A percentile compares a stretch with the other conserved stretches of the same genome.
Conservation (phyloP, 2,113 vertebrate genomes). For the Ancistrus triradiatus region DNA sequence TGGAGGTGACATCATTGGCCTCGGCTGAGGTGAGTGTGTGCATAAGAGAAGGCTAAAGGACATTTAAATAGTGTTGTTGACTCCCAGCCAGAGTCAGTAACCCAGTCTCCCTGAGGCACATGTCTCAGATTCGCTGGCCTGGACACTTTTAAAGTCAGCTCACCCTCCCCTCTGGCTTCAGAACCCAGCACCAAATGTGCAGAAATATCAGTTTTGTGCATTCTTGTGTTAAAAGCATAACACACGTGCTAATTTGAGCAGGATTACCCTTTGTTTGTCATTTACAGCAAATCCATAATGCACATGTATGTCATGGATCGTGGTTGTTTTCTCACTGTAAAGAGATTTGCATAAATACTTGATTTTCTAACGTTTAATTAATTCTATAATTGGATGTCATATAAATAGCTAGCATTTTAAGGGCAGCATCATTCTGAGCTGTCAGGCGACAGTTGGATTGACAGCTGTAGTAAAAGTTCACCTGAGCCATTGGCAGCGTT, state of each 20-base stretch:
- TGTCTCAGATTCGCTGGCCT: constrained; percentile 63
- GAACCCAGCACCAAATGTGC: no score
- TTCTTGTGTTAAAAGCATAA: no score
- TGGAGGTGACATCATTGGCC: constrained; percentile 96
- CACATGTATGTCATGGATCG: neutral
- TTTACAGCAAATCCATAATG: constrained; percentile 6
- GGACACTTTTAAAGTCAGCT: constrained; percentile 47
- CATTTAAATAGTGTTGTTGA: constrained; percentile 79
- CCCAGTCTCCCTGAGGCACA: constrained; percentile 66
- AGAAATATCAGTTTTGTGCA: no score
- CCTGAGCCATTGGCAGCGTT: constrained; percentile 38
- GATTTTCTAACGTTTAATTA: constrained; percentile 3
- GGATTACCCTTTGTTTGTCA: no score
- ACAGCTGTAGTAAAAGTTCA: constrained; percentile 52
- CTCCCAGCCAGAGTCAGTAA: constrained; percentile 68
- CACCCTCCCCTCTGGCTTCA: constrained; percentile 19
- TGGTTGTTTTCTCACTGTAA: no score
- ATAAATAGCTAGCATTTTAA: constrained; percentile 27
- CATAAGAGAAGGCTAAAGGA: constrained; percentile 27
- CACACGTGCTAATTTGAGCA: no score
- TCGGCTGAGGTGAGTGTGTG: constrained; percentile 88
- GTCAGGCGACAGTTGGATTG: constrained; percentile 42
- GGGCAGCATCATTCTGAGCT: constrained; percentile 33
- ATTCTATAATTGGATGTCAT: neutral
- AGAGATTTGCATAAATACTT: neutral